A percentile compares a stretch with the other conserved stretches of the same genome.
phyloP scores from a whole-genome alignment of 2,113 vertebrate species.

The Cyanistes caeruleus region DNA sequence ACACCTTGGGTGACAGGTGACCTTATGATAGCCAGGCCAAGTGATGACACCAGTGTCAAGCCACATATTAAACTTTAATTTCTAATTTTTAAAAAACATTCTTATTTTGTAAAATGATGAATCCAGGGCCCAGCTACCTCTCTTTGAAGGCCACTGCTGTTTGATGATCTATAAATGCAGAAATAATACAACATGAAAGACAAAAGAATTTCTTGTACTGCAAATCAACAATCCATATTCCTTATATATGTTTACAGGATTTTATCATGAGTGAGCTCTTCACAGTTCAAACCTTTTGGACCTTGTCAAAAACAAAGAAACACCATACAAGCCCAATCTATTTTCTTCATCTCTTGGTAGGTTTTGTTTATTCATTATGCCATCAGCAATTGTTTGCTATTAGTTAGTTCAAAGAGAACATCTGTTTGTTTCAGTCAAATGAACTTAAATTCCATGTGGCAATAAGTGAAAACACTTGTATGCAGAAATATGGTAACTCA shows the following conservation, averaged over 20 bases:
- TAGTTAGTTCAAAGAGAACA: not conserved
- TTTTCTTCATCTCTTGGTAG: not conserved
- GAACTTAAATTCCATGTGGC: not conserved
- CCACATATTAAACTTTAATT: not conserved
- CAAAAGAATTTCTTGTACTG: not conserved
- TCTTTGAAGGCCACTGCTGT: not conserved
- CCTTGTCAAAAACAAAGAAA: not conserved
- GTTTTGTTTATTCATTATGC: not conserved
- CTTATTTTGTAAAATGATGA: not conserved
- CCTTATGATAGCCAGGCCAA: accelerated
- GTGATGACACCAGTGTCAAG: not conserved
- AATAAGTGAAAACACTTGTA: not conserved
- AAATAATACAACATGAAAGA: not conserved
- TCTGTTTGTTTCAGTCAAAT: not conserved
- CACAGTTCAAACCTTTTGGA: not conserved
- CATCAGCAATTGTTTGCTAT: not conserved
- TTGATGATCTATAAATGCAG: not conserved
- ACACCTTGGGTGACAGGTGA: not conserved
- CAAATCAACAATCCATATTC: not conserved
- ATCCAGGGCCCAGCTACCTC: not conserved
- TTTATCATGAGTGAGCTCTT: not conserved
- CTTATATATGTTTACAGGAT: not conserved
- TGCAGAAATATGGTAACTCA: not conserved
- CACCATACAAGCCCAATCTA: not conserved
- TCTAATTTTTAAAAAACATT: not conserved